Evolutionary conservation across 2,888 invertebrate genomes (phyloP).

Genomic region (Anthrax anthrax): DNA sequence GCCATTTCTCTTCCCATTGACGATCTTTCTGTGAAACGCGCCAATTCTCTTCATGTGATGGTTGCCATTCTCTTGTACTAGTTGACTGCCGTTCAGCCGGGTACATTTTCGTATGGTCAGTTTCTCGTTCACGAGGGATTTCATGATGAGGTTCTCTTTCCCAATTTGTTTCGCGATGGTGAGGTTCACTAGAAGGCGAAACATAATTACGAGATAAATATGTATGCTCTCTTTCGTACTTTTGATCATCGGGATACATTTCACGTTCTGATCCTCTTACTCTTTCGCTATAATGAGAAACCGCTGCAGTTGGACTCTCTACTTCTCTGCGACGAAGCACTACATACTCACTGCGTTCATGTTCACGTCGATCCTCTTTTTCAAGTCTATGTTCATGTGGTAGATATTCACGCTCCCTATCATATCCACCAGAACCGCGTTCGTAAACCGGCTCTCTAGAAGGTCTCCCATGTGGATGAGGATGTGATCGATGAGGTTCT

Average conservation of each 20-base stretch:
- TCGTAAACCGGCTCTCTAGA: slow-evolving; percentile 9
- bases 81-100: slow-evolving; percentile 6
- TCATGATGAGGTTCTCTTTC: slow-evolving; percentile 11
- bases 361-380: slow-evolving; percentile 22
- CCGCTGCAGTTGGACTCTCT: slow-evolving; percentile 19
- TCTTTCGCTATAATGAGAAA: slow-evolving; percentile 23
- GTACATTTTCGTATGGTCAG: slow-evolving; percentile 8
- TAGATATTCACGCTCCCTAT: slow-evolving; percentile 19
- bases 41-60: slow-evolving; percentile 7
- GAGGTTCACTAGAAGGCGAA: slow-evolving; percentile 21
- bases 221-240: slow-evolving; percentile 13
- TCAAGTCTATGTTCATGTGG: slow-evolving; percentile 24
- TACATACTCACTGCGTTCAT: slow-evolving; percentile 24
- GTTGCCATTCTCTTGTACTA: slow-evolving; percentile 7
- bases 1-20: slow-evolving; percentile 9
- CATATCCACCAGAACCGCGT: slow-evolving; percentile 21
- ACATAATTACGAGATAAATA: slow-evolving; percentile 4
- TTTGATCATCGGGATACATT: slow-evolving; percentile 27
- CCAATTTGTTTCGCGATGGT: slow-evolving; percentile 21
- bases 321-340: slow-evolving; percentile 24
- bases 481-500: slow-evolving; percentile 13
- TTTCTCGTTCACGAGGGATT: slow-evolving; percentile 6
- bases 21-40: neutral
- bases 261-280: slow-evolving; percentile 19
- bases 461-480: slow-evolving; percentile 8